phyloP scores from a whole-genome alignment of 2,113 vertebrate genomes.

The Asarcornis scutulata region DNA sequence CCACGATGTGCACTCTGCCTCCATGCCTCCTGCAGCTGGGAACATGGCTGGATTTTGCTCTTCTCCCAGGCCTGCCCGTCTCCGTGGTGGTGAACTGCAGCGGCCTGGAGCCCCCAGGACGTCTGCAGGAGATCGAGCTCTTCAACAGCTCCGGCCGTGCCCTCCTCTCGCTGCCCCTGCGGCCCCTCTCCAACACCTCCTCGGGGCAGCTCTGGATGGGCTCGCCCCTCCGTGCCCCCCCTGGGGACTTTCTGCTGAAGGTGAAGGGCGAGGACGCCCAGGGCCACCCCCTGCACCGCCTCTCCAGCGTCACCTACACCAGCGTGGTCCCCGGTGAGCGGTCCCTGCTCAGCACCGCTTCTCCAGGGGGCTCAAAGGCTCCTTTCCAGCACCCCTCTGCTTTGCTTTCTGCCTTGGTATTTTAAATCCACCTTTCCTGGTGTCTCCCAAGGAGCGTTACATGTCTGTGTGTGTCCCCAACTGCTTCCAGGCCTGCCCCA shows the following conservation, averaged over 20 bases:
- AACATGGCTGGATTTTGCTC: rapidly evolving
- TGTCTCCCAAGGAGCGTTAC: rapidly evolving
- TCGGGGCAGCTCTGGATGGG: constrained; percentile 84
- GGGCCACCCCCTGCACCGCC: constrained; percentile 88
- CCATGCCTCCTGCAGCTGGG: rapidly evolving
- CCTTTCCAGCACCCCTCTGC: background rate
- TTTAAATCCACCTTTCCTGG: background rate
- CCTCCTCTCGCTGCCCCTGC: constrained; percentile 77
- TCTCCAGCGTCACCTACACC: constrained; percentile 91
- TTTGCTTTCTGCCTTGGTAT: background rate
- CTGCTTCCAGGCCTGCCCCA: constrained; percentile 79
- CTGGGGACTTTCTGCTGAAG: constrained; percentile 89
- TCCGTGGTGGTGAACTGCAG: constrained; percentile 88
- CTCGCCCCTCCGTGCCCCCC: constrained; percentile 81
- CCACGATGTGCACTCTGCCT: rapidly evolving
- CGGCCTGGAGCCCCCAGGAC: constrained; percentile 83
- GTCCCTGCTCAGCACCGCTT: rapidly evolving
- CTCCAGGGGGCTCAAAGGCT: background rate
- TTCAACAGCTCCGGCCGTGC: constrained; percentile 81
- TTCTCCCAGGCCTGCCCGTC: constrained; percentile 83
- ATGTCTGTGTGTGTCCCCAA: rapidly evolving
- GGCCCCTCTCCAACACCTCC: constrained; percentile 76
- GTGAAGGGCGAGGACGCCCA: constrained; percentile 85
- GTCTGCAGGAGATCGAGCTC: constrained; percentile 82
- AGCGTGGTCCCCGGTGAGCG: constrained; percentile 86